These are phyloP conservation scores for Rhamphomyia laevipes DNA, from an alignment of 2,888 invertebrate species.

Conservation along the genomic window DNA sequence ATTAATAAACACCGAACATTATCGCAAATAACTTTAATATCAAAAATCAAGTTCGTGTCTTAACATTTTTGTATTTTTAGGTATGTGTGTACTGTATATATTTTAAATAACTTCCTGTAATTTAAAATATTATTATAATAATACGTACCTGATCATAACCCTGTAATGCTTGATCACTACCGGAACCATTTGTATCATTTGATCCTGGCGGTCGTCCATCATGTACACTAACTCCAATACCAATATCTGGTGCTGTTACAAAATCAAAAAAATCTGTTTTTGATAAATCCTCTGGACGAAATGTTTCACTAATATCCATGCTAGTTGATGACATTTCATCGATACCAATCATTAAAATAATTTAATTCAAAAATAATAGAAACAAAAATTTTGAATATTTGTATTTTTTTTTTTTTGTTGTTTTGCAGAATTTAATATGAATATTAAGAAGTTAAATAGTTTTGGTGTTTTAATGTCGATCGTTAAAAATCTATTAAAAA, in stretches of 20 bases:
- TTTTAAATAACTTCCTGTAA: background rate
- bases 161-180: conserved; percentile 34
- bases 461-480: too few species aligned
- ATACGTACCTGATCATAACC: conserved; percentile 36
- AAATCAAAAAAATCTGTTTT: conserved; percentile 85
- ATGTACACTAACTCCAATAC: conserved; percentile 27
- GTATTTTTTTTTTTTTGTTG: too few species aligned
- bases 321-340: conserved; percentile 38
- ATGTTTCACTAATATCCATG: conserved; percentile 77
- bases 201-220: conserved; percentile 22
- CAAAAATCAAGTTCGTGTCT: too few species aligned
- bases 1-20: too few species aligned
- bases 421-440: too few species aligned
- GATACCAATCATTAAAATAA: conserved; percentile 32
- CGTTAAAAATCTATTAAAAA: too few species aligned
- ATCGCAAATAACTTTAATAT: background rate
- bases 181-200: conserved; percentile 8
- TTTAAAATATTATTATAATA: background rate
- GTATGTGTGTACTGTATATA: too few species aligned
- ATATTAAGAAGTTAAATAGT: too few species aligned
- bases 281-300: conserved; percentile 67
- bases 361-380: too few species aligned
- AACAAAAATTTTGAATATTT: too few species aligned
- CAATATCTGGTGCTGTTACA: conserved; percentile 67
- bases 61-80: too few species aligned